Base-by-base conservation (phyloP, 2,797 vertebrate genomes). In the Spinus pinus region DNA sequence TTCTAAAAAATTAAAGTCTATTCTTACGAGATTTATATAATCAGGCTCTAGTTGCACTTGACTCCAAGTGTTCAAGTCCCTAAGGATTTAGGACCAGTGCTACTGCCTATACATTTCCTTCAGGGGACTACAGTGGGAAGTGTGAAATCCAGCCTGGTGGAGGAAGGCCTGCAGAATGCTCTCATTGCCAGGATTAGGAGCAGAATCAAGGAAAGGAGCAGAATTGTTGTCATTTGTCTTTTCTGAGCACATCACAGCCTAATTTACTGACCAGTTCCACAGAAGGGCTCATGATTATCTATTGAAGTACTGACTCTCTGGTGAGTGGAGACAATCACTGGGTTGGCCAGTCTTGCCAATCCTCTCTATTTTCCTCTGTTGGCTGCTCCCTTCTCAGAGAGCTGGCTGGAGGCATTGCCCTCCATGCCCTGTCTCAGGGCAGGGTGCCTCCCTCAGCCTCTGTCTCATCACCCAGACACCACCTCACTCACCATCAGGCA, bases 381-480 rank as follows among this genome's bases (percentile, higher is more conserved):
- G n/a, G 4, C 9, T n/a, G 1, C 22, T 58, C 17, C 12, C 25
- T 49, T 22, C 21, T 39, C 1, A 1, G 14, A 10, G 33, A 20
- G 23, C 31, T 39, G 54, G 23, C 9, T 15, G 42, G 11, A 65
- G 22, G 9, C 6, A 5, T 4, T 46, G 28, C 24, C 22, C 35
- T 41, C 9, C 1, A 4, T 28, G n/a, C 56, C 22, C 50, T 14
- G 9, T 8, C 6, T 24, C 39, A 0, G 1, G 23, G 69, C 1
- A 4, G 50, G 21, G 13, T 21, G 25, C 30, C 18, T 50, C 37
- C 33, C 56, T 39, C 2, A 2, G n/a, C n/a, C 47, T 16, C 42
- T 64, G 23, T 1, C 19, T 61, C 12, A 21, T 8, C 30, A 10
- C 27, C 50, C 27, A n/a, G n/a, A 37, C 14, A 72, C 7, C 44